Percentiles rank a stretch among this genome's conserved stretches.
phyloP scores from a whole-genome alignment of 1,140 invertebrate species.

The Pantala flavescens region DNA sequence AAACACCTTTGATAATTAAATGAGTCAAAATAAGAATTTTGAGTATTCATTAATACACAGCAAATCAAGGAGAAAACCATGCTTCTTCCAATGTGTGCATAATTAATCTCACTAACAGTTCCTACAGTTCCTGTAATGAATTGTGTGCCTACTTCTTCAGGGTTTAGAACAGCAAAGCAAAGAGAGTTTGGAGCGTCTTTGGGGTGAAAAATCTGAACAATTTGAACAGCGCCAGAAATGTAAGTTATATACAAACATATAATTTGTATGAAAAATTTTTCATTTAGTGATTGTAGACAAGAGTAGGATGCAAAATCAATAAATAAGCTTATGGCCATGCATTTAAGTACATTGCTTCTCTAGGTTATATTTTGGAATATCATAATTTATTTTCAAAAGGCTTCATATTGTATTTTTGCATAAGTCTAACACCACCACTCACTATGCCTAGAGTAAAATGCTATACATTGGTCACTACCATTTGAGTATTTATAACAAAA shows the following conservation, averaged over 20 bases:
- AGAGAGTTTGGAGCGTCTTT: conserved; percentile 71
- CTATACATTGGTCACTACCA: neutral
- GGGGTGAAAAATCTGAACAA: conserved; percentile 73
- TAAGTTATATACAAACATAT: conserved; percentile 41
- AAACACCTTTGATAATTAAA: too few relatives aligned
- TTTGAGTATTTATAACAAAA: neutral
- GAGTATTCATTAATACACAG: too few relatives aligned
- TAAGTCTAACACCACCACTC: neutral
- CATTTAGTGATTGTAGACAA: neutral
- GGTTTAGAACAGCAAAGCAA: conserved; percentile 72
- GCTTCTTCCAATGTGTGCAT: neutral
- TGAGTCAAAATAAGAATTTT: too few relatives aligned
- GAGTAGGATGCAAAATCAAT: neutral
- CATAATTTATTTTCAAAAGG: neutral
- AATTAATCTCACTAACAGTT: conserved; percentile 1
- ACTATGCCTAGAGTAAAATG: neutral
- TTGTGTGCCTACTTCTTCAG: conserved; percentile 40
- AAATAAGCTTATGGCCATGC: neutral
- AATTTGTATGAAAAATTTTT: neutral
- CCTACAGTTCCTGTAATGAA: conserved; percentile 14
- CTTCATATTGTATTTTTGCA: neutral
- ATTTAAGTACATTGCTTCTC: neutral
- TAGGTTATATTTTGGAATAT: neutral
- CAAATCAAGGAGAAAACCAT: too few relatives aligned
- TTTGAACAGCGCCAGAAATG: conserved; percentile 80